Percentiles rank a stretch among this genome's conserved stretches.
phyloP scores from a whole-genome alignment of 1,140 invertebrate species.

The Drosophila triauraria region DNA sequence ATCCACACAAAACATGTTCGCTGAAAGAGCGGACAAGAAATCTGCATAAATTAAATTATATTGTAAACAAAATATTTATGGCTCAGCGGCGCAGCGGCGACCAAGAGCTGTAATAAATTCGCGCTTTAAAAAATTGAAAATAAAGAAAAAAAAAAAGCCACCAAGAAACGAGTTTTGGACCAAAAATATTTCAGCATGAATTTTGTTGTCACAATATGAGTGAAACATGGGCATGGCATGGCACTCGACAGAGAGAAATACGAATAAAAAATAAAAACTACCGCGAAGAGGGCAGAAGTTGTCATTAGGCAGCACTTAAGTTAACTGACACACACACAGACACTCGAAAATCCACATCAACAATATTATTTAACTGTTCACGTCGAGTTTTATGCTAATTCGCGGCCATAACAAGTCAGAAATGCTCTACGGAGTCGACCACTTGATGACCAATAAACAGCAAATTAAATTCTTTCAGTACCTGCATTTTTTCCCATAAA shows the following conservation, averaged over 20 bases:
- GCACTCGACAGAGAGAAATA: constrained; percentile 18
- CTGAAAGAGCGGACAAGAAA: constrained; percentile 65
- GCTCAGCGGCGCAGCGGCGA: constrained; percentile 40
- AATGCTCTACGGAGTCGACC: constrained; percentile 26
- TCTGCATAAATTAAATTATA: constrained; percentile 82
- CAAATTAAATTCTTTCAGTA: constrained; percentile 24
- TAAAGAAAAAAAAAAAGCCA: constrained; percentile 15
- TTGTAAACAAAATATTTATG: constrained; percentile 84
- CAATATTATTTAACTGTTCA: constrained; percentile 82
- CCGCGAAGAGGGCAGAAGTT: constrained; percentile 43
- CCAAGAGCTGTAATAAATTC: constrained; percentile 77
- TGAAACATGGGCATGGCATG: constrained; percentile 50
- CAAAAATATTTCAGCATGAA: constrained; percentile 80
- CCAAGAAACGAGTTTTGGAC: constrained; percentile 48
- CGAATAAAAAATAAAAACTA: constrained; percentile 36
- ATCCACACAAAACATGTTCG: constrained; percentile 18
- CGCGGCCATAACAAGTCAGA: constrained; percentile 45
- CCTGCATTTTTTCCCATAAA: constrained; percentile 9
- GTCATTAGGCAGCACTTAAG: constrained; percentile 75
- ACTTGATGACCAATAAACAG: constrained; percentile 48
- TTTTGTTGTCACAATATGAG: constrained; percentile 70
- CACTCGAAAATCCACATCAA: constrained; percentile 38
- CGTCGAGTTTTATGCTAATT: constrained; percentile 77
- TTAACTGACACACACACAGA: constrained; percentile 51
- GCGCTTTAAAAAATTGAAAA: constrained; percentile 76